phyloP scores from a whole-genome alignment of 1,140 invertebrate genomes.

The Drosophila nasuta region DNA sequence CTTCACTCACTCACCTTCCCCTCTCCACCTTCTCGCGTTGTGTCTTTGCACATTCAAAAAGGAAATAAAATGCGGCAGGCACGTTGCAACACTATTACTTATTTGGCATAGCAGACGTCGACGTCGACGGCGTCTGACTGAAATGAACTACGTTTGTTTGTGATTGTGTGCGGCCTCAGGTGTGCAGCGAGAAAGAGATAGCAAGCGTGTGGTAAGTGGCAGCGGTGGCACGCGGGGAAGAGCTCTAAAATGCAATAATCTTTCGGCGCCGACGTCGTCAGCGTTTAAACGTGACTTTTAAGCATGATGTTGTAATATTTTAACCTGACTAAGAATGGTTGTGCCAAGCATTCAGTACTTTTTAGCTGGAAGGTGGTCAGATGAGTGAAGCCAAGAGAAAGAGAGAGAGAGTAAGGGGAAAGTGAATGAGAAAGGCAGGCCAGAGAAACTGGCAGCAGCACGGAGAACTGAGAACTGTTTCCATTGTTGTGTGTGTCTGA shows the following conservation, averaged over 20 bases:
- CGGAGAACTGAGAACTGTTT: slow-evolving; percentile 20
- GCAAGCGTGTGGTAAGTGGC: not conserved
- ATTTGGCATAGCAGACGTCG: slow-evolving; percentile 62
- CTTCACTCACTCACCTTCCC: not conserved
- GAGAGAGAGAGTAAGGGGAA: not conserved
- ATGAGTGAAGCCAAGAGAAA: not conserved
- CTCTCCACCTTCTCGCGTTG: slow-evolving; percentile 29
- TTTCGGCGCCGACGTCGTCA: slow-evolving; percentile 82
- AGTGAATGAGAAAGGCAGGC: not conserved
- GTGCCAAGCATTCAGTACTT: slow-evolving; percentile 9
- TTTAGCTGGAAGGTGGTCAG: slow-evolving; percentile 5
- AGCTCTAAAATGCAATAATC: slow-evolving; percentile 80
- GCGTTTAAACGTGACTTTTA: slow-evolving; percentile 83
- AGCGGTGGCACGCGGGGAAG: not conserved
- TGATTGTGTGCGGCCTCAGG: slow-evolving; percentile 57
- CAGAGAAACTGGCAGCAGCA: slow-evolving; percentile 5
- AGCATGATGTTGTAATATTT: slow-evolving; percentile 83
- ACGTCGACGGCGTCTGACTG: slow-evolving; percentile 58
- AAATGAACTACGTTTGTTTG: slow-evolving; percentile 83
- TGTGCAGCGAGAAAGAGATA: slow-evolving; percentile 24
- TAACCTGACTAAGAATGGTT: slow-evolving; percentile 76
- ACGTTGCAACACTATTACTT: slow-evolving; percentile 84
- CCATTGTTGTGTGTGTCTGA: slow-evolving; percentile 71
- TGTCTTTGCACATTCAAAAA: slow-evolving; percentile 33
- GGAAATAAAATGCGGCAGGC: slow-evolving; percentile 83